Conservation (phyloP, 2,888 invertebrate species). For the Lucinisca nassula region DNA sequence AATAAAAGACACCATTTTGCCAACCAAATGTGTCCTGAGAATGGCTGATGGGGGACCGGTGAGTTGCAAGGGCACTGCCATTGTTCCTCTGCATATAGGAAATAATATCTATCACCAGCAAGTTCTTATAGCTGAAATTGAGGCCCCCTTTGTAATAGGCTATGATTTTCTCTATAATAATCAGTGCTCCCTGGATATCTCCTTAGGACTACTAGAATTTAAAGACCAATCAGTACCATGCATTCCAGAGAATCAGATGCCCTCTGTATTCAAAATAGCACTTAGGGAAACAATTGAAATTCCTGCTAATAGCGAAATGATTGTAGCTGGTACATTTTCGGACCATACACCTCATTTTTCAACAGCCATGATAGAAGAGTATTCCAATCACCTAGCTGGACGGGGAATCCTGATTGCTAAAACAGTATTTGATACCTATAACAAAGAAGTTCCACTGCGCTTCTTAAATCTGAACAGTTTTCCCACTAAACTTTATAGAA, state of each 20-base stretch:
- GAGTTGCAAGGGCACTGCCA: background rate
- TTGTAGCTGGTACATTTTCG: background rate
- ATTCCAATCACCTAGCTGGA: background rate
- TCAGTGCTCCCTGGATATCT: background rate
- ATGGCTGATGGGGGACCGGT: conserved; percentile 5
- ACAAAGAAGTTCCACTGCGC: background rate
- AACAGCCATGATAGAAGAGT: background rate
- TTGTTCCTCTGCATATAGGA: background rate
- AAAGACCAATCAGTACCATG: background rate
- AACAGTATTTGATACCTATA: background rate
- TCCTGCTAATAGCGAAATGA: background rate
- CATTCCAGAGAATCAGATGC: background rate
- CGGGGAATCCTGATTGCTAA: background rate
- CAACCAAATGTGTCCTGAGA: background rate
- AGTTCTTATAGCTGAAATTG: background rate
- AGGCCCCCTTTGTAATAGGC: background rate
- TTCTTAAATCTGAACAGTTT: background rate
- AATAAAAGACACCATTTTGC: background rate
- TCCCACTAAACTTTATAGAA: background rate
- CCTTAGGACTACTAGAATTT: background rate
- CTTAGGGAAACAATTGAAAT: background rate
- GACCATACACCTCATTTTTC: background rate
- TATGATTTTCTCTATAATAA: background rate
- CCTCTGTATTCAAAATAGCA: background rate
- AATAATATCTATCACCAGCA: background rate